Percentiles rank a stretch among this genome's conserved stretches.
phyloP scores from a whole-genome alignment of 2,797 vertebrate species.

The Harpagifer antarcticus region DNA sequence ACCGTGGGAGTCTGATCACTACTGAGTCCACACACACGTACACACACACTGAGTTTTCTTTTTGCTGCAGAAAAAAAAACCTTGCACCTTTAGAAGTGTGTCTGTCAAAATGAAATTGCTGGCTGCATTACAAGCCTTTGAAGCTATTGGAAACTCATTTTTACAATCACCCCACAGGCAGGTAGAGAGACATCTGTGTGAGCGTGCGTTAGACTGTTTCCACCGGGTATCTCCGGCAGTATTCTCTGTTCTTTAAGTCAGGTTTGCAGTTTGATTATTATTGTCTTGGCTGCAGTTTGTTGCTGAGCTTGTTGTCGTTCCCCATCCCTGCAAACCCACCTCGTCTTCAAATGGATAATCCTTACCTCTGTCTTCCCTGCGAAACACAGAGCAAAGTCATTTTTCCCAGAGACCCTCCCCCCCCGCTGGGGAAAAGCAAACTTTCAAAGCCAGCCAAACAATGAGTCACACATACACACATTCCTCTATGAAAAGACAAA shows the following conservation, averaged over 20 bases:
- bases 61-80: slow-evolving; percentile 45
- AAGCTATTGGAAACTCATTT: slow-evolving; percentile 78
- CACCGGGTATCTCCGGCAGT: slow-evolving; percentile 46
- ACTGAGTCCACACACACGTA: slow-evolving; percentile 61
- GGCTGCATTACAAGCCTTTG: slow-evolving; percentile 78
- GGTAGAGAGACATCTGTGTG: slow-evolving; percentile 39
- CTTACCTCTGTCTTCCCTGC: slow-evolving; percentile 69
- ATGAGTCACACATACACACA: slow-evolving; percentile 71
- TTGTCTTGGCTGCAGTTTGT: slow-evolving; percentile 60
- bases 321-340: slow-evolving; percentile 25
- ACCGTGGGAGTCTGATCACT: slow-evolving; percentile 80
- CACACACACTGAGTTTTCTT: slow-evolving; percentile 52
- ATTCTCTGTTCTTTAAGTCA: slow-evolving; percentile 59
- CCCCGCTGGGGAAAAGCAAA: slow-evolving; percentile 63
- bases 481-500: slow-evolving; percentile 56
- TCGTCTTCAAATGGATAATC: slow-evolving; percentile 64
- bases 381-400: slow-evolving; percentile 67
- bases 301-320: slow-evolving; percentile 42
- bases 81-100: slow-evolving; percentile 68
- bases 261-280: slow-evolving; percentile 63
- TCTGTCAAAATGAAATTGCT: slow-evolving; percentile 80
- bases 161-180: slow-evolving; percentile 71
- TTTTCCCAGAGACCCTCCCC: slow-evolving; percentile 57
- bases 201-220: slow-evolving; percentile 31
- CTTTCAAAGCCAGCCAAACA: slow-evolving; percentile 79